Evolutionary conservation across 2,797 vertebrate genomes (phyloP).

Genomic region (Danio choprae): DNA sequence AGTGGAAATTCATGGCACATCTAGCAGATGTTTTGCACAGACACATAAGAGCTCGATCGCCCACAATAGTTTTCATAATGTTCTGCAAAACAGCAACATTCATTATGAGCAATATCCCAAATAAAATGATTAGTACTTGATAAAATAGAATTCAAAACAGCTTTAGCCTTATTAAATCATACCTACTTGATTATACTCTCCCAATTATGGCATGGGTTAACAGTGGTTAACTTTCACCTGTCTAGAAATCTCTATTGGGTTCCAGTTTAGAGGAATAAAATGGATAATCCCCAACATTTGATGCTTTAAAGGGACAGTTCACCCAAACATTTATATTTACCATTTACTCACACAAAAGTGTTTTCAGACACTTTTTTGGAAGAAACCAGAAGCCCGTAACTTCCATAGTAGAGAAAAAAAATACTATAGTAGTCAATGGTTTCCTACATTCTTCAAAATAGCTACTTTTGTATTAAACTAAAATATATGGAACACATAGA

Average conservation of each 20-base stretch:
- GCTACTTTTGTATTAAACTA: too few species aligned
- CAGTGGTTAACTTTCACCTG: constrained; percentile 58
- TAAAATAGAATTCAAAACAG: not conserved
- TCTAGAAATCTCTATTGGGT: constrained; percentile 49
- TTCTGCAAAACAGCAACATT: constrained; percentile 18
- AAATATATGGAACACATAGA: too few species aligned
- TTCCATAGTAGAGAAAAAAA: too few species aligned
- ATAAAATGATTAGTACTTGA: constrained; percentile 20
- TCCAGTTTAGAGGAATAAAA: constrained; percentile 50
- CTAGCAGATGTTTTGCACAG: constrained; percentile 49
- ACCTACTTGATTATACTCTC: constrained; percentile 48
- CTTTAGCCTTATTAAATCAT: constrained; percentile 34
- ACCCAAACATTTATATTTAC: too few species aligned
- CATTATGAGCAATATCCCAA: constrained; percentile 41
- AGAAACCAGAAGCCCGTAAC: too few species aligned
- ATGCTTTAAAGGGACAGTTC: not conserved
- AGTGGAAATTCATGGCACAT: constrained; percentile 54
- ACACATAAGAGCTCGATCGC: constrained; percentile 31
- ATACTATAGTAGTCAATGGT: too few species aligned
- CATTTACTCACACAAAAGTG: too few species aligned
- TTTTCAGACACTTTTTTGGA: too few species aligned
- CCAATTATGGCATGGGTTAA: constrained; percentile 54
- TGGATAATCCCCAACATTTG: not conserved
- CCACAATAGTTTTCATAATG: constrained; percentile 8
- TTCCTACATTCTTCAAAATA: too few species aligned